A percentile compares a stretch with the other conserved stretches of the same genome.
phyloP scores from a whole-genome alignment of 2,888 invertebrate species.

The Acleris laterana region DNA sequence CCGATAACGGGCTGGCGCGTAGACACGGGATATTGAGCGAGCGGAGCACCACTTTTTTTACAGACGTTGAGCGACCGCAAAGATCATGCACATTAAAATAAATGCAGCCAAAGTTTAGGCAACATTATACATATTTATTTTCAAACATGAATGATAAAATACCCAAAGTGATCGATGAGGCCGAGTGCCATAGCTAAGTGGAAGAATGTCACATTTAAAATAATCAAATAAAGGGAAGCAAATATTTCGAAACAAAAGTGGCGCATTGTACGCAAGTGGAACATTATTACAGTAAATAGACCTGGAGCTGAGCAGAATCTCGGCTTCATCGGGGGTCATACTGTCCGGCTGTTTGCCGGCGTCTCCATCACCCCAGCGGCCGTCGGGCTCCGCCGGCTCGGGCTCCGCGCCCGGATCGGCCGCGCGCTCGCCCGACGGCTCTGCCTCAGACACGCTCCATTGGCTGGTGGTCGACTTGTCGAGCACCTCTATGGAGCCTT shows the following conservation, averaged over 20 bases:
- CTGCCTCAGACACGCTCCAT: constrained; percentile 82
- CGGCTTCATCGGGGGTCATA: constrained; percentile 94
- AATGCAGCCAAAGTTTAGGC: no score
- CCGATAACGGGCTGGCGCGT: constrained; percentile 23
- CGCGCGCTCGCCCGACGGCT: constrained; percentile 77
- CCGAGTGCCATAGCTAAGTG: no score
- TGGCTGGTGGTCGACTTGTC: constrained; percentile 84
- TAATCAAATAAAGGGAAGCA: no score
- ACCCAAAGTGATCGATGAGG: no score
- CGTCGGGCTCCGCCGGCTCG: constrained; percentile 45
- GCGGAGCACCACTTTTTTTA: background rate
- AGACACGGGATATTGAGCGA: background rate
- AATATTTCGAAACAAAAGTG: no score
- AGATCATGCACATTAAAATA: no score
- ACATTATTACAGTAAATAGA: constrained; percentile 61
- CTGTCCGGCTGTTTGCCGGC: constrained; percentile 76
- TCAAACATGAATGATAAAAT: no score
- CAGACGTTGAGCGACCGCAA: no score
- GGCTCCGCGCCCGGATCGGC: constrained; percentile 55
- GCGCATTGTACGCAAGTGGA: background rate
- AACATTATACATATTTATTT: no score
- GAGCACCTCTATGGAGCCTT: constrained; percentile 83
- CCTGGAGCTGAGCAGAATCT: constrained; percentile 94
- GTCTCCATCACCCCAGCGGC: constrained; percentile 47
- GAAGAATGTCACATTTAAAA: no score